Evolutionary conservation across 2,888 invertebrate species (phyloP), one percentile per base, ranked within the genome.

Genomic region (Adineta ricciae): DNA sequence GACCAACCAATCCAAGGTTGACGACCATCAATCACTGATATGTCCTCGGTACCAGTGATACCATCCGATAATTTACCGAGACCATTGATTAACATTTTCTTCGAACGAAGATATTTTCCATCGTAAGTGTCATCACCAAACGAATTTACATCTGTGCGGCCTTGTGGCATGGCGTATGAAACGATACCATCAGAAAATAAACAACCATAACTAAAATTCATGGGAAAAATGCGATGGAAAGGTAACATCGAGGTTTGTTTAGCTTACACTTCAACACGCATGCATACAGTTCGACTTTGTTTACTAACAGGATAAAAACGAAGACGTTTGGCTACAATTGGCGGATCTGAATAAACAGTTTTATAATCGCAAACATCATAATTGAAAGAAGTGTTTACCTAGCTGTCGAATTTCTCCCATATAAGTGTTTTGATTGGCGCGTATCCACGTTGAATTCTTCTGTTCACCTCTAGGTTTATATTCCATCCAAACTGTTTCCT

Each of bases 181-280:
- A 95, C 92, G 85, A 96, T 93, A 38, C 95, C 95, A 89, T 94
- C 96, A 94, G 92, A 41, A 90, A 89, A 83, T 41, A 85, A 78
- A 32, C 78, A 78, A 14, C 78, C 78, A 41, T 78, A 78, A 41
- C 84, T 54, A 72, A 9, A 36, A 72, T 19, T 46, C 0, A 82
- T n/a, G 46, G 24, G 24, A 38, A 83, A 14, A 24, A 50, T 21
- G 21, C n/a, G n/a, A n/a, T n/a, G n/a, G n/a, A n/a, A n/a, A n/a
- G n/a, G n/a, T n/a, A n/a, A n/a, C n/a, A n/a, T 9, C 36, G 95
- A 82, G 92, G 90, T 46, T 46, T 46, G 5, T 46, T 96, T 96
- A 38, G 96, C 96, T 90, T 95, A 95, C 49, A 96, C 90, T 90
- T 96, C 96, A 52, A 96, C 94, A 86, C 96, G 92, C 94, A 96